A percentile compares a stretch with the other conserved stretches of the same genome.
phyloP scores from a whole-genome alignment of 2,888 invertebrate species.

The Frankliniella intonsa region DNA sequence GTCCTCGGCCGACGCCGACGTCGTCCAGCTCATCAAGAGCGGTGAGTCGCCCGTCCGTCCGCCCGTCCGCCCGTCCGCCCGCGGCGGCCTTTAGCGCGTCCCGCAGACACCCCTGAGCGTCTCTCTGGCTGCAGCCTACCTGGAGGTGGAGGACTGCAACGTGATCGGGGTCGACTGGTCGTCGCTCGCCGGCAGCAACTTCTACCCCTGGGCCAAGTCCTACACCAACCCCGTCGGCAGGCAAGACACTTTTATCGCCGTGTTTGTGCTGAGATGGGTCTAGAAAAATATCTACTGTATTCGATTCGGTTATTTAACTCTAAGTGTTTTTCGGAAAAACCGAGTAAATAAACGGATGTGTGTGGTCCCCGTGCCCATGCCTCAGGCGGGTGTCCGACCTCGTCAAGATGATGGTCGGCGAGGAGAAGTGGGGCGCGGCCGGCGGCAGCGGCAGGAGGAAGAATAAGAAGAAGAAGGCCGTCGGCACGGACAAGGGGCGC shows the following conservation, averaged over 20 bases:
- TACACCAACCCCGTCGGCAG: slow-evolving; percentile 15
- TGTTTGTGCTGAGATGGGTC: too few species aligned
- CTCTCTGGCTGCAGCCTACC: slow-evolving; percentile 42
- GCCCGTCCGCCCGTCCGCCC: neutral
- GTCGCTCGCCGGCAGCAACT: slow-evolving; percentile 36
- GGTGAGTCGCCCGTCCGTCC: slow-evolving; percentile 33
- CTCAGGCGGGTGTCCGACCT: slow-evolving; percentile 36
- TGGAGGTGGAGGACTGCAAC: slow-evolving; percentile 46
- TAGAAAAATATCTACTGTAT: too few species aligned
- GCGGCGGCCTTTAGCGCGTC: too few species aligned
- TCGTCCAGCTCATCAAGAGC: slow-evolving; percentile 34
- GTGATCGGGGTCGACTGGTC: slow-evolving; percentile 52
- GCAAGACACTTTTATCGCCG: neutral
- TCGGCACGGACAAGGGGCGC: neutral
- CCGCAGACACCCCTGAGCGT: too few species aligned
- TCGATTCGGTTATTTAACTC: too few species aligned
- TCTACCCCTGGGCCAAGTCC: slow-evolving; percentile 36
- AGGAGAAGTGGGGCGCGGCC: neutral
- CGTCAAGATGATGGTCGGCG: slow-evolving; percentile 38
- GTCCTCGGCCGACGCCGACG: slow-evolving; percentile 33
- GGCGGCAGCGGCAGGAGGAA: neutral
- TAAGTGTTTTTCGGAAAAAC: too few species aligned
- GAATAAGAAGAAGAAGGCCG: neutral
- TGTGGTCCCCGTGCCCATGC: slow-evolving; percentile 39
- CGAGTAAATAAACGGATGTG: too few species aligned